These are phyloP conservation scores for Chrysemys picta DNA, from an alignment of 2,113 vertebrate species.

Conservation along the genomic window DNA sequence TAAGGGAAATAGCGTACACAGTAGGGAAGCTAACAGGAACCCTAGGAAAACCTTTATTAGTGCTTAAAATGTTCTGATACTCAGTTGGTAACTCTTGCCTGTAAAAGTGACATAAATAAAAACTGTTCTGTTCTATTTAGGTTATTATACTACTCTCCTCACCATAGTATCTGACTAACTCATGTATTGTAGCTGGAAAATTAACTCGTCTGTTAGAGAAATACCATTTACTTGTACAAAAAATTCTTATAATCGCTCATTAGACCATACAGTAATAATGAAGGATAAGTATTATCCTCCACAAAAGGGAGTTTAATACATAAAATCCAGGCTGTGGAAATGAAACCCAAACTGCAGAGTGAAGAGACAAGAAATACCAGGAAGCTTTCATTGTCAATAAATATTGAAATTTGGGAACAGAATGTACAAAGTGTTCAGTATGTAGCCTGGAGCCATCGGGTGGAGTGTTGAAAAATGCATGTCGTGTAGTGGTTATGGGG, in stretches of 20 bases:
- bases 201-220: background rate
- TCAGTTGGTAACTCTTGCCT: background rate
- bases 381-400: background rate
- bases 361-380: background rate
- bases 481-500: accelerated
- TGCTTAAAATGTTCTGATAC: background rate
- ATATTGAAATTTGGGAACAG: background rate
- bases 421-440: background rate
- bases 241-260: background rate
- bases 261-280: background rate
- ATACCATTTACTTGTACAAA: background rate
- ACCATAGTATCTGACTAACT: background rate
- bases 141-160: background rate
- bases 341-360: background rate
- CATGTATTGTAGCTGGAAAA: background rate
- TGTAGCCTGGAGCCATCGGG: background rate
- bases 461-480: background rate
- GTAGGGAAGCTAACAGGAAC: accelerated
- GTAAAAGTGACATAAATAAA: background rate
- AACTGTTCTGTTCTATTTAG: background rate
- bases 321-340: background rate
- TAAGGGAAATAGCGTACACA: accelerated
- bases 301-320: background rate
- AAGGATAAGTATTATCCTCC: background rate
- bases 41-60: background rate